phyloP scores from a whole-genome alignment of 2,888 invertebrate genomes.

The Willowsia nigromaculata region DNA sequence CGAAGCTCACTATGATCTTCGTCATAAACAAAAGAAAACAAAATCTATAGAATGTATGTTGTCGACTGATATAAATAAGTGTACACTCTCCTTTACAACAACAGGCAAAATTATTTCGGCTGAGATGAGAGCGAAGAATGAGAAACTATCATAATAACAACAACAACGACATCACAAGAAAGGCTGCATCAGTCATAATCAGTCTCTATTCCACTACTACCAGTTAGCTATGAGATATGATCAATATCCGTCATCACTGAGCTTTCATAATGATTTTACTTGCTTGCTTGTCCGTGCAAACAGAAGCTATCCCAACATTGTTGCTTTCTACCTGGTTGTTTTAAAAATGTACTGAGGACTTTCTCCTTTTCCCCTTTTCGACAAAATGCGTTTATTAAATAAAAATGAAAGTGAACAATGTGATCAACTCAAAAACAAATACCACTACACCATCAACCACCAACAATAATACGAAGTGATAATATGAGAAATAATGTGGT shows the following conservation, averaged over 20 bases:
- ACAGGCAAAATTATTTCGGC: not conserved
- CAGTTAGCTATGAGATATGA: slow-evolving; percentile 32
- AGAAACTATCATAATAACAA: not conserved
- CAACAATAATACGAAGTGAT: slow-evolving; percentile 28
- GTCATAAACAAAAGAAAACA: slow-evolving; percentile 1
- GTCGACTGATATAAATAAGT: not conserved
- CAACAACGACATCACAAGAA: not conserved
- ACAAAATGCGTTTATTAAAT: not conserved
- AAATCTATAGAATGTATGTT: not conserved
- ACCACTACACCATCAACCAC: too few species aligned
- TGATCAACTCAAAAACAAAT: slow-evolving; percentile 5
- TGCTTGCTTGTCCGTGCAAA: not conserved
- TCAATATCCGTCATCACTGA: slow-evolving; percentile 43
- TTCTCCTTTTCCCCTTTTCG: slow-evolving; percentile 6
- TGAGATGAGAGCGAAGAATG: not conserved
- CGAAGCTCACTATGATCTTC: not conserved
- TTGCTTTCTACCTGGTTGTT: too few species aligned
- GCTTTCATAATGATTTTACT: not conserved
- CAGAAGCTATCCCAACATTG: too few species aligned
- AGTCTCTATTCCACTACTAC: not conserved
- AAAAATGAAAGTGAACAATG: not conserved
- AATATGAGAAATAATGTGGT: slow-evolving; percentile 32
- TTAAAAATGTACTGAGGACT: slow-evolving; percentile 30
- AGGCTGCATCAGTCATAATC: not conserved
- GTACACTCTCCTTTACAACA: not conserved